Evolutionary conservation across 1,140 invertebrate genomes (phyloP), one percentile per base, ranked within the genome.

Genomic region (Zaprionus vittiger): DNA sequence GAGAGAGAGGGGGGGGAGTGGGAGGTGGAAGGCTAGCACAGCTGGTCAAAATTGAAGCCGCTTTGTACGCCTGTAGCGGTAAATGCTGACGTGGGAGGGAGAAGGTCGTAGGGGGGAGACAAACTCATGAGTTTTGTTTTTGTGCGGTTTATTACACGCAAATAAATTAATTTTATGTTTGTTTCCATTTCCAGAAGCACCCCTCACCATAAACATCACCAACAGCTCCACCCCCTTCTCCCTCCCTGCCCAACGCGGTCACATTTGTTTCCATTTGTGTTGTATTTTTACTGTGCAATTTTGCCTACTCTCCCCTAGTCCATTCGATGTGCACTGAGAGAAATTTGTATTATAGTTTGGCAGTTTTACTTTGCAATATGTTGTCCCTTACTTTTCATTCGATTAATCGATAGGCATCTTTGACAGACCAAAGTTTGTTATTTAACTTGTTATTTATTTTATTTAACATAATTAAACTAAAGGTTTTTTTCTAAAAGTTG

Each of bases 161-260:
- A 90, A 90, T 90, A 90, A 90, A 90, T 90, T 90, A 85, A 68
- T 90, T 90, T 85, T 80, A 89, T 90, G 85, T 82, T 89, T 79
- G 75, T 73, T 89, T 80, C 67, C 77, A 80, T 86, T 87, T 74
- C 34, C 69, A 47, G 41, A 47, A 41, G 57, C 57, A 71, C 49
- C 28, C 55, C 17, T 22, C 26, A 12, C 44, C 41, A 47, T 47
- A 47, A 47, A 47, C 41, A 47, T 47, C n/a, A 38, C 41, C n/a
- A 47, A 47, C 41, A 47, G n/a, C 47, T 22, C 12, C 28, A 11
- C n/a, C 28, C 20, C 28, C 28, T 57, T 14, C 24, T 24, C 54
- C 1, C 1, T 12, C 4, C 20, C 28, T 20, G 7, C 4, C 62
- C 3, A 54, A 38, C 31, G 5, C 61, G 22, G 22, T 44, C 67